Percentiles rank a stretch among this genome's conserved stretches.
Conservation (phyloP, 2,797 vertebrate genomes). For the Tenualosa thibaudeaui region DNA sequence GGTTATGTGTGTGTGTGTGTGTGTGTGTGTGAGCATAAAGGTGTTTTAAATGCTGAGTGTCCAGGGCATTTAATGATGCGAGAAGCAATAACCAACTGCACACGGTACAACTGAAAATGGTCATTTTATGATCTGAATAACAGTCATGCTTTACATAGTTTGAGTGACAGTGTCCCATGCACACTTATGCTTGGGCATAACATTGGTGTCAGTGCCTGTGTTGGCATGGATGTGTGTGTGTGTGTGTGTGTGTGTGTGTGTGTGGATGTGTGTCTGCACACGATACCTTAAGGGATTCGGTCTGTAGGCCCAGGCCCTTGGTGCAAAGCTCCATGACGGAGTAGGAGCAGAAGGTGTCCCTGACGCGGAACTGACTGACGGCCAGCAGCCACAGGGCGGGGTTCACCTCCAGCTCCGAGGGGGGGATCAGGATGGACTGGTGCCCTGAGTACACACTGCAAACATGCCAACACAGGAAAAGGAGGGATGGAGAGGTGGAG, state of each 20-base stretch:
- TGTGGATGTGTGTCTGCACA: background rate
- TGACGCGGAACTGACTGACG: conserved; percentile 96
- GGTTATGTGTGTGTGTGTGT: background rate
- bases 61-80: background rate
- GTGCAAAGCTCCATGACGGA: conserved; percentile 99
- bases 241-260: background rate
- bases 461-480: background rate
- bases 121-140: background rate
- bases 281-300: conserved; percentile 92
- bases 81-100: background rate
- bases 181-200: background rate
- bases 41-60: background rate
- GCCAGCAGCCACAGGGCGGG: conserved; percentile 96
- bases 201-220: background rate
- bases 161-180: background rate
- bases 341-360: conserved; percentile 98
- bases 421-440: conserved; percentile 98
- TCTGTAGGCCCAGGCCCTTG: conserved; percentile 96
- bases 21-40: background rate
- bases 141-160: background rate
- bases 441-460: conserved; percentile 96
- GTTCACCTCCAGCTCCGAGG: conserved; percentile 95
- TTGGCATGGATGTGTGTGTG: background rate
- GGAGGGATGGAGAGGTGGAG: background rate
- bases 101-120: background rate